Conservation (phyloP, 2,113 vertebrate species). For the Holacanthus passer region DNA sequence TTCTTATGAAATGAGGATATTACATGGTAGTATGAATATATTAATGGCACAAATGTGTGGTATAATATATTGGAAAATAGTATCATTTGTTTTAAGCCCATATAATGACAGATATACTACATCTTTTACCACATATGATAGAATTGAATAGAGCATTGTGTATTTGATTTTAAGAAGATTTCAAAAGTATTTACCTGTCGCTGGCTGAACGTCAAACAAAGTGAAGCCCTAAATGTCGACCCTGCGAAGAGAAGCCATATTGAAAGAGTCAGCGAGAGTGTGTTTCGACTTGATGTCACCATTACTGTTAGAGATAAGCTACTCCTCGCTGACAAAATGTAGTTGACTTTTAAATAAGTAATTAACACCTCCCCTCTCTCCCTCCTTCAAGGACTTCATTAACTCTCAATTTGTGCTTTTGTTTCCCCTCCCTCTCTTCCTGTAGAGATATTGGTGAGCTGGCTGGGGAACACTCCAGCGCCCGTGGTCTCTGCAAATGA, state of each 20-base stretch:
- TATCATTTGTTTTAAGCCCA: neutral
- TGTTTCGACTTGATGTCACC: neutral
- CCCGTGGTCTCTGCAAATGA: constrained; percentile 65
- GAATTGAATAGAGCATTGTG: neutral
- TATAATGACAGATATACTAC: neutral
- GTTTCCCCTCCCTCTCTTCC: constrained; percentile 16
- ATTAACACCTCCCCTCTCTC: constrained; percentile 51
- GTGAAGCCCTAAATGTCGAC: constrained; percentile 57
- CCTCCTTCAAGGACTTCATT: constrained; percentile 64
- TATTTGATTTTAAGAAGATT: neutral
- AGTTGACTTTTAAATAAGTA: constrained; percentile 58
- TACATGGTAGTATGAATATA: neutral
- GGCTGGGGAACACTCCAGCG: constrained; percentile 58
- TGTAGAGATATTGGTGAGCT: constrained; percentile 43
- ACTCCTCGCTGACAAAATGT: constrained; percentile 19
- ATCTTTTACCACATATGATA: neutral
- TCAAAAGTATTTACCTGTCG: constrained; percentile 71
- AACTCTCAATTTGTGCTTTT: constrained; percentile 63
- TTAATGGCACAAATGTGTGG: neutral
- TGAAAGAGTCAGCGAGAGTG: constrained; percentile 13
- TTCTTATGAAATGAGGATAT: neutral
- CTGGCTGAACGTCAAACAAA: constrained; percentile 71
- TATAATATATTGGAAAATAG: neutral
- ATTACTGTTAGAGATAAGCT: constrained; percentile 26
- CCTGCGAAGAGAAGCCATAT: constrained; percentile 64